Percentiles rank a stretch among this genome's conserved stretches.
Conservation (phyloP, 2,888 invertebrate species). For the Ditula angustiorana region DNA sequence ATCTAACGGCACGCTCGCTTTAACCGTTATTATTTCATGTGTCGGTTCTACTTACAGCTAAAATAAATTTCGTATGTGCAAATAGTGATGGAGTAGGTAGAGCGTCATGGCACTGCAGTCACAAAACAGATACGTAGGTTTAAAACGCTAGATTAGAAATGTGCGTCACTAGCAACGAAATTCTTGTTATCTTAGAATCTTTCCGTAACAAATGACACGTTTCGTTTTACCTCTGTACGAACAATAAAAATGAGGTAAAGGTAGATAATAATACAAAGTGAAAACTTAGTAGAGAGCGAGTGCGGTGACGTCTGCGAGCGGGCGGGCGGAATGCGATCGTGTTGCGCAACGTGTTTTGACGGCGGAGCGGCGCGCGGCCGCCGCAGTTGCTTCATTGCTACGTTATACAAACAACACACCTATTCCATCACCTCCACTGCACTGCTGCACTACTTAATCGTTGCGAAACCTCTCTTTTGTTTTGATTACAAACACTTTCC, state of each 20-base stretch:
- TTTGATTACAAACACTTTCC: conserved; percentile 5
- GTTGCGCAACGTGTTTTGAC: conserved; percentile 78
- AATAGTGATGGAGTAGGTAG: neutral
- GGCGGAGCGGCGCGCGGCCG: conserved; percentile 54
- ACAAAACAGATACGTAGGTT: neutral
- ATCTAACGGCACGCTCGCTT: neutral
- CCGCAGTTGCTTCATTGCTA: conserved; percentile 41
- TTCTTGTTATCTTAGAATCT: neutral
- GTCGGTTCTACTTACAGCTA: neutral
- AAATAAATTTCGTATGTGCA: neutral
- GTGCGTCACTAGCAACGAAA: neutral
- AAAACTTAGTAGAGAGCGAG: conserved; percentile 49
- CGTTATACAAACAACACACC: conserved; percentile 35
- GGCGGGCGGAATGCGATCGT: conserved; percentile 66
- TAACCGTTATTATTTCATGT: conserved; percentile 3
- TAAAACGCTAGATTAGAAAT: neutral
- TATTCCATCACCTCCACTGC: conserved; percentile 35
- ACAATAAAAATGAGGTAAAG: conserved; percentile 37
- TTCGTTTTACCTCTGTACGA: conserved; percentile 14
- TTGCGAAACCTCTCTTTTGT: conserved; percentile 26
- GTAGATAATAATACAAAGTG: conserved; percentile 45
- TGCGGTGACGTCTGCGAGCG: conserved; percentile 56
- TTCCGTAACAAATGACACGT: conserved; percentile 10
- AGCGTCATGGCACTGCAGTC: neutral
- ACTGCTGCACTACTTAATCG: conserved; percentile 30